phyloP scores from a whole-genome alignment of 1,140 invertebrate genomes.

The Anagrus nilaparvatae region DNA sequence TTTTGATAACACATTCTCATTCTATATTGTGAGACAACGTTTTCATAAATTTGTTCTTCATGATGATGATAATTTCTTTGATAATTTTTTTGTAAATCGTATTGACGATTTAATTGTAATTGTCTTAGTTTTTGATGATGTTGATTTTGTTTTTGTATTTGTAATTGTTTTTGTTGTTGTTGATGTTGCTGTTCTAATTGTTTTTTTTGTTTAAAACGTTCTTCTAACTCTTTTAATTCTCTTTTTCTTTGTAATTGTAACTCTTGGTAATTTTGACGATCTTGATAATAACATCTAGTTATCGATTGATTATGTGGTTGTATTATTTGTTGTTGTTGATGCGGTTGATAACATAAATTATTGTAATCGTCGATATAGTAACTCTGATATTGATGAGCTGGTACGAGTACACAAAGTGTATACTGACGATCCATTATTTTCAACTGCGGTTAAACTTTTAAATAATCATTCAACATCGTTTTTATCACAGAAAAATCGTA shows the following conservation, averaged over 20 bases:
- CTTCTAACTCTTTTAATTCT: no score
- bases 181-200: slow-evolving; percentile 6
- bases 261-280: no score
- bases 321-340: slow-evolving; percentile 15
- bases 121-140: slow-evolving; percentile 10
- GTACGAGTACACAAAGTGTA: slow-evolving; percentile 40
- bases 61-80: slow-evolving; percentile 19
- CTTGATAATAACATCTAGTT: no score
- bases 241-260: no score
- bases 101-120: slow-evolving; percentile 14
- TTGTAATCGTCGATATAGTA: slow-evolving; percentile 35
- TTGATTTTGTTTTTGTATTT: slow-evolving; percentile 13
- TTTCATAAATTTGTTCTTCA: slow-evolving; percentile 38
- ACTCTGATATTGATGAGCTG: slow-evolving; percentile 38
- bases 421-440: slow-evolving; percentile 42
- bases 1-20: slow-evolving; percentile 43
- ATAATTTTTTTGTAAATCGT: slow-evolving; percentile 21
- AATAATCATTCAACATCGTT: no score
- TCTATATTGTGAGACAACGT: slow-evolving; percentile 37
- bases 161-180: slow-evolving; percentile 17
- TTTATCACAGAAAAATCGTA: no score
- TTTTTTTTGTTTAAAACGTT: no score
- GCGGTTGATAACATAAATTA: slow-evolving; percentile 12
- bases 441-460: no score
- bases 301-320: slow-evolving; percentile 11